These are phyloP conservation scores for Anthopleura xanthogrammica DNA, from an alignment of 92 coral and sea anemone genomes.

Conservation along the genomic window DNA sequence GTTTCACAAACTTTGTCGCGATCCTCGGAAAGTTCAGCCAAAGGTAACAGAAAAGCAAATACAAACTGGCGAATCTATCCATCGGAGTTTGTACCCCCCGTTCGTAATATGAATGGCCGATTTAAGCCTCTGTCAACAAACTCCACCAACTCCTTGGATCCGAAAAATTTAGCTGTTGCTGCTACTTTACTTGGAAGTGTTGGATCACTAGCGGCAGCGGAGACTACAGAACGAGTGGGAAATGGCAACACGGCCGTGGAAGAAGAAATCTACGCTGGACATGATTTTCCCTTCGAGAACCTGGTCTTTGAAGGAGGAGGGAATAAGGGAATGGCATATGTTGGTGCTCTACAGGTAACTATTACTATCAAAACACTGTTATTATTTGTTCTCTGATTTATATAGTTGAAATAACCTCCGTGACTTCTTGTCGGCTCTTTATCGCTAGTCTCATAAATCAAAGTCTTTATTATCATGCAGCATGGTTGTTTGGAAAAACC, in stretches of 20 bases:
- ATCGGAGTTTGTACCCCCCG: conserved; percentile 47
- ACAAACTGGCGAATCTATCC: conserved; percentile 56
- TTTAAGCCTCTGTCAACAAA: conserved; percentile 5
- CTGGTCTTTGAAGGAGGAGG: conserved; percentile 98
- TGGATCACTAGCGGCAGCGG: conserved; percentile 76
- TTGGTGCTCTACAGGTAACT: conserved; percentile 93
- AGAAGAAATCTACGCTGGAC: conserved; percentile 54
- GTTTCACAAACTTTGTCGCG: background rate
- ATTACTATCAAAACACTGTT: background rate
- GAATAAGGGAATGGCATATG: conserved; percentile 98
- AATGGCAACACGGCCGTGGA: conserved; percentile 47
- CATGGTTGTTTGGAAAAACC: background rate
- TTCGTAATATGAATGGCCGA: conserved; percentile 56
- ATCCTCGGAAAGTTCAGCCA: conserved; percentile 4
- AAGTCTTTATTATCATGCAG: background rate
- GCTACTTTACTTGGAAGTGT: conserved; percentile 83
- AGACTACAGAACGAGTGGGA: conserved; percentile 53
- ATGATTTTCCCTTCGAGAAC: conserved; percentile 81
- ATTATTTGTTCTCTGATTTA: background rate
- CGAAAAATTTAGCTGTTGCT: conserved; percentile 53
- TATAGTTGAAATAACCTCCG: background rate
- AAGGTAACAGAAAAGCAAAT: conserved; percentile 18
- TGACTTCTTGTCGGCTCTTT: conserved; percentile 5
- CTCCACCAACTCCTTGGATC: conserved; percentile 59
- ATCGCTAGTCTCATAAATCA: background rate